Conservation (phyloP, 2,797 vertebrate species). For the Anomalospiza imberbis region DNA sequence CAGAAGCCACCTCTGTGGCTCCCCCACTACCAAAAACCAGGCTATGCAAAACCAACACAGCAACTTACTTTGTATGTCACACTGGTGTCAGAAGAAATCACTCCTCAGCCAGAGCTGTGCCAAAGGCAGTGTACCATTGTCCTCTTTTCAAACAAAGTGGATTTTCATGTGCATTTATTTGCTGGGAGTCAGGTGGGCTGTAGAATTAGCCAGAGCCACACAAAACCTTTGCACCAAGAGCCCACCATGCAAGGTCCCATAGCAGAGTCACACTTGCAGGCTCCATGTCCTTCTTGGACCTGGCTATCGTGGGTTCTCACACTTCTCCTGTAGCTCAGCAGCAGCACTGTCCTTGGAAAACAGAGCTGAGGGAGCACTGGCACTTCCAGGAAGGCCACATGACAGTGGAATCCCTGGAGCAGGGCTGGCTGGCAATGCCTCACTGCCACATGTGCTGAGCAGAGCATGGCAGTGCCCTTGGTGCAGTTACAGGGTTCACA, state of each 20-base stretch:
- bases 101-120: background rate
- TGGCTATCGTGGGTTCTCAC: background rate
- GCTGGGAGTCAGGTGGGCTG: background rate
- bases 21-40: background rate
- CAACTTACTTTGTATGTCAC: background rate
- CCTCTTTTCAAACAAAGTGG: background rate
- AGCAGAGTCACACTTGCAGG: background rate
- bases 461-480: background rate
- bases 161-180: background rate
- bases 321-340: background rate
- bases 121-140: background rate
- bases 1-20: background rate
- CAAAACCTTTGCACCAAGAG: background rate
- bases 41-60: background rate
- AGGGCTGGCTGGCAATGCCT: background rate
- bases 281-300: background rate
- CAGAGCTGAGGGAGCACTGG: background rate
- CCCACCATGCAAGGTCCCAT: too few species aligned
- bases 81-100: background rate
- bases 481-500: rapidly evolving
- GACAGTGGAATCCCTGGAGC: rapidly evolving
- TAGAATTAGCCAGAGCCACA: background rate
- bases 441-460: rapidly evolving
- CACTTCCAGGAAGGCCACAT: background rate
- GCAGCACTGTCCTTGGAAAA: background rate